These are phyloP conservation scores for Podarcis lilfordi DNA, from an alignment of 2,797 vertebrate genomes.

Conservation along the genomic window DNA sequence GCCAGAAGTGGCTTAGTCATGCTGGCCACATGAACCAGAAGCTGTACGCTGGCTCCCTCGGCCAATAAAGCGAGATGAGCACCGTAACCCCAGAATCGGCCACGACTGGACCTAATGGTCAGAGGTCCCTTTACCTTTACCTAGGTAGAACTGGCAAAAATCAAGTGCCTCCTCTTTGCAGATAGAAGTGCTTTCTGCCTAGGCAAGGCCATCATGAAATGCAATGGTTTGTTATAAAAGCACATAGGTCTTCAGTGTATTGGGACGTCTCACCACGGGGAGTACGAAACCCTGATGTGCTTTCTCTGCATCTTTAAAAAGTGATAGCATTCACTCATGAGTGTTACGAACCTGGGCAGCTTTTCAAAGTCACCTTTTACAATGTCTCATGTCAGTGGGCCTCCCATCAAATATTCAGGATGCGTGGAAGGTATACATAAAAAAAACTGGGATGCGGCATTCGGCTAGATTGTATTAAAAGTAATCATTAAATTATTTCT, in stretches of 20 bases:
- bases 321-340: background rate
- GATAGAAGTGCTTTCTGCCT: background rate
- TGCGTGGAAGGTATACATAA: slow-evolving; percentile 21
- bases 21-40: too few species aligned
- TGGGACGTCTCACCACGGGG: background rate
- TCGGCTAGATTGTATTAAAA: slow-evolving; percentile 65
- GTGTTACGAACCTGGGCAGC: slow-evolving; percentile 36
- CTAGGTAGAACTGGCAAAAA: background rate
- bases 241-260: background rate
- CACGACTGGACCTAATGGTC: too few species aligned
- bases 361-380: slow-evolving; percentile 13
- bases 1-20: too few species aligned
- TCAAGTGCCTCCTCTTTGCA: background rate
- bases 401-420: slow-evolving; percentile 35
- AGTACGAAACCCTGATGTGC: background rate
- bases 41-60: too few species aligned
- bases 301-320: background rate
- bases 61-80: too few species aligned
- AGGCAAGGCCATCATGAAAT: background rate
- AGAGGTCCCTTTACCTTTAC: too few species aligned
- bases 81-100: too few species aligned
- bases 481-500: slow-evolving; percentile 69
- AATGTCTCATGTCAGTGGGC: slow-evolving; percentile 47
- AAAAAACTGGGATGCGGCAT: slow-evolving; percentile 46
- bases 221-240: background rate